Evolutionary conservation across 2,113 vertebrate species (phyloP), one percentile per base, ranked within the genome.

Genomic region (Pheucticus melanocephalus): DNA sequence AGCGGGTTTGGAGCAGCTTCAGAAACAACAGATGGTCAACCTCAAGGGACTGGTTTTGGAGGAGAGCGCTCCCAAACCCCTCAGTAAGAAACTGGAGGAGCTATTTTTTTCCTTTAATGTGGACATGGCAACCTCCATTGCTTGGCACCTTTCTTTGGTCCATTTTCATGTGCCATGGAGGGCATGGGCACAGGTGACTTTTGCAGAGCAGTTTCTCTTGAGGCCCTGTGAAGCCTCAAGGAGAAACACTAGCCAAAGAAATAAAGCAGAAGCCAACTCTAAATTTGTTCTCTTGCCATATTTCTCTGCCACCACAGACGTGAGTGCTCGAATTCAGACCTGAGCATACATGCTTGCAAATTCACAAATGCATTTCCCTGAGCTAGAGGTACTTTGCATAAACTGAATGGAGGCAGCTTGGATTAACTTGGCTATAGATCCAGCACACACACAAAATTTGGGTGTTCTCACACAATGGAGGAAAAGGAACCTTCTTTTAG

Each of bases 21-120:
- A 88, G 69, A 48, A 92, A 59, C 59, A 88, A 37, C 90, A 96
- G 88, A 93, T 96, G 90, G 82, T 37, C 76, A 92, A 6, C 54
- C 87, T 85, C 93, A 82, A 61, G 87, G 63, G 91, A 91, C 50
- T 47, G 42, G 53, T 65, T 91, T 94, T 87, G 70, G 81, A 94
- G 59, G 33, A 83, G n/a, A 82, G 60, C 4, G 3, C 68, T 90
- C 82, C 68, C 64, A 92, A 81, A 88, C 83, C 82, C 22, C 75
- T 91, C 78, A 44, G 30, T 57, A 83, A 81, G 76, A 70, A 90
- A 92, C 3, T 77, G 24, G 51, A 86, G 23, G 70, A 78, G 37
- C 35, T 88, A 27, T 33, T 81, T 87, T 94, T 86, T 51, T 6
- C 37, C 63, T 40, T 31, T 66, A 47, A 61, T 44, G 51, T 70